Evolutionary conservation across 2,113 vertebrate genomes (phyloP), one percentile per base, ranked within the genome.

Genomic region (Stercorarius parasiticus): DNA sequence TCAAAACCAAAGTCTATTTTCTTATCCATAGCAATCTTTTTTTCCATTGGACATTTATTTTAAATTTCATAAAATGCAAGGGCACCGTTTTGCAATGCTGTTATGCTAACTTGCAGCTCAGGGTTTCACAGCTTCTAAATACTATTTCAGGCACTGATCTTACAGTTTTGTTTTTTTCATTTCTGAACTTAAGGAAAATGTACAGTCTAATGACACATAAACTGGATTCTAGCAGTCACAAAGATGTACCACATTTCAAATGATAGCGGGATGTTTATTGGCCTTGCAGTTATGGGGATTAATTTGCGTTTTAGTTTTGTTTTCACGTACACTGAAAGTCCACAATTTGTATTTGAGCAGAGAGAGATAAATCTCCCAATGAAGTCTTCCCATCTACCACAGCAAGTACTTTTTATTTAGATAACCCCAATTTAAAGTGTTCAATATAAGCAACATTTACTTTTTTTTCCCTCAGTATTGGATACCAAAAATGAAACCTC

Each of bases 381-480:
- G 8, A 78, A 43, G 22, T 61, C 55, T 43, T 73, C 17, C 15
- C 64, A 11, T 10, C 16, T 80, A 30, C 7, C 27, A 53, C 11
- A 87, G 11, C 4, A 82, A 47, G 4, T 30, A 27, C 2, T 47
- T 79, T 69, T 86, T 70, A 64, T 70, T 36, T 18, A 67, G 9
- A 13, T 45, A 82, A 12, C 36, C 17, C 17, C 6, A 45, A n/a
- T 50, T n/a, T 29, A 80, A 71, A 15, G 10, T 64, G 38, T 67
- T 64, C 8, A 43, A n/a, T 42, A 23, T 22, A 40, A 87, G 17
- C 5, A 3, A 66, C 34, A 70, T 71, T 82, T 66, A 53, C 10
- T 12, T 77, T 61, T 58, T 55, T 36, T 13, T 19, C 9, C 47
- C 47, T 83, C 0, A 0, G 11, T 52, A 6, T 3, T 74, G 13